A percentile compares a stretch with the other conserved stretches of the same genome.
These are phyloP conservation scores for Acipenser transmontanus DNA, from an alignment of 2,797 vertebrate species.

Conservation along the genomic window DNA sequence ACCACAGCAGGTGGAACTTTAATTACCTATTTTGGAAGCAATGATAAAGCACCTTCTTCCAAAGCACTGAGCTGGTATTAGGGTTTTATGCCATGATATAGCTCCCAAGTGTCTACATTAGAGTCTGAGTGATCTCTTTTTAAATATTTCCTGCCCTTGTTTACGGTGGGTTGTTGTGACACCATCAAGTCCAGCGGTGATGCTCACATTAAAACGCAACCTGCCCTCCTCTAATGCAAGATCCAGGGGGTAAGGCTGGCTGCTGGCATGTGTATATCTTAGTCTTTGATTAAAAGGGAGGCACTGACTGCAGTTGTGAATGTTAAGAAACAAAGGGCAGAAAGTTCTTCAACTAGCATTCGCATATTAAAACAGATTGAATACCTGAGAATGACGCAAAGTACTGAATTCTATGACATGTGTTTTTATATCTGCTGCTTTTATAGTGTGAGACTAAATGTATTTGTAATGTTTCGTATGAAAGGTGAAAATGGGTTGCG, in stretches of 20 bases:
- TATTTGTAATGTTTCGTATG: too few relatives aligned
- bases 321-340: slow-evolving; percentile 20
- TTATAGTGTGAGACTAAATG: too few relatives aligned
- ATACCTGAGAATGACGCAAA: too few relatives aligned
- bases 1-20: slow-evolving; percentile 51
- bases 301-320: slow-evolving; percentile 12
- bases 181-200: not conserved
- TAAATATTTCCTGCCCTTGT: slow-evolving; percentile 27
- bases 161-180: slow-evolving; percentile 17
- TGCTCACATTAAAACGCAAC: slow-evolving; percentile 3
- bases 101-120: slow-evolving; percentile 30
- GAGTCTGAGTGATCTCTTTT: slow-evolving; percentile 37
- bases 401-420: too few relatives aligned
- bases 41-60: slow-evolving; percentile 45
- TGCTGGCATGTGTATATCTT: slow-evolving; percentile 16
- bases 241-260: not conserved
- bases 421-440: too few relatives aligned
- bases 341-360: not conserved
- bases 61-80: slow-evolving; percentile 37
- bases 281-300: slow-evolving; percentile 42
- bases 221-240: not conserved
- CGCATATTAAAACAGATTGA: slow-evolving; percentile 13
- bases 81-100: slow-evolving; percentile 35
- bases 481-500: too few relatives aligned
- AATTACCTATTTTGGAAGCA: slow-evolving; percentile 55